Evolutionary conservation across 2,113 vertebrate genomes (phyloP).

Genomic region (Prolemur simus): DNA sequence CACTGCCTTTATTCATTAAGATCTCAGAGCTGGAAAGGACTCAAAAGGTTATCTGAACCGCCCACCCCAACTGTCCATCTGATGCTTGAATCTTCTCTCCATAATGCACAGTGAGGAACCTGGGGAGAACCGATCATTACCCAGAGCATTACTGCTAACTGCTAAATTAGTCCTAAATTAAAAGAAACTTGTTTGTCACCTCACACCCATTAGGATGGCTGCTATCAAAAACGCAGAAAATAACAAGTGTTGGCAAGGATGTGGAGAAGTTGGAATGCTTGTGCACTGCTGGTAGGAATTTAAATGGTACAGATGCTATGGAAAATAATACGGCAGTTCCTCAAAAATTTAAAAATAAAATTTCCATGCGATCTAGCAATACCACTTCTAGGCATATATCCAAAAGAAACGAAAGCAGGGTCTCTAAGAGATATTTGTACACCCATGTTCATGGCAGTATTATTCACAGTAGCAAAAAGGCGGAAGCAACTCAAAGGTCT

Average conservation of each 20-base stretch:
- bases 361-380: not conserved
- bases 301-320: not conserved
- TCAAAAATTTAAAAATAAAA: conserved; percentile 33
- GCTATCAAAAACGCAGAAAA: not conserved
- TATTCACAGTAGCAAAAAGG: not conserved
- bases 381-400: not conserved
- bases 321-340: not conserved
- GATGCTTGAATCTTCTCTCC: not conserved
- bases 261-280: not conserved
- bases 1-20: not conserved
- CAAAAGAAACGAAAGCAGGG: not conserved
- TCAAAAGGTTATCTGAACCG: not conserved
- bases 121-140: not conserved
- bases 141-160: not conserved
- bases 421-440: not conserved
- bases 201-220: not conserved
- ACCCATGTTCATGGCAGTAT: not conserved
- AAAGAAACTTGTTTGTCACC: not conserved
- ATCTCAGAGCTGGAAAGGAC: not conserved
- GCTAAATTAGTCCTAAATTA: not conserved
- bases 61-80: not conserved
- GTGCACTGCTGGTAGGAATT: not conserved
- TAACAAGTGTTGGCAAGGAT: not conserved
- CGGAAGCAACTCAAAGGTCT: not conserved
- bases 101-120: not conserved